Percentiles rank a stretch among this genome's conserved stretches.
Evolutionary conservation across 2,888 invertebrate species (phyloP).

Genomic region (Lordiphosa andalusiaca): DNA sequence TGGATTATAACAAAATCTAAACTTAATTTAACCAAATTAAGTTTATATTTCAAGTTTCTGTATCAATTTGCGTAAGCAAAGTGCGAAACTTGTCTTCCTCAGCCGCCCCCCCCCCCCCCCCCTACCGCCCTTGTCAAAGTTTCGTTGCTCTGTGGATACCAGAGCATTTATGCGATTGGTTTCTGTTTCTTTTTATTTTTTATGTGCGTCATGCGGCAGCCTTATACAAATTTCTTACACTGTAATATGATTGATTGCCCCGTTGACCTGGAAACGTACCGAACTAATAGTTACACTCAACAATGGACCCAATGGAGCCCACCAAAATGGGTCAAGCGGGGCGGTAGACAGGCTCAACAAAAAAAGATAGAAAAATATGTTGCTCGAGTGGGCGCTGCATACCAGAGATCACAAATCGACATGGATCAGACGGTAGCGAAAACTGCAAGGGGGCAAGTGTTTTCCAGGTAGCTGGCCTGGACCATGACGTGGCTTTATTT

Average conservation of each 20-base stretch:
- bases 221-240: conserved; percentile 70
- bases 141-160: conserved; percentile 31
- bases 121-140: not conserved
- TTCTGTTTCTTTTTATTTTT: no score
- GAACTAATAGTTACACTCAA: conserved; percentile 75
- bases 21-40: not conserved
- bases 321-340: conserved; percentile 69
- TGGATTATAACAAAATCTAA: no score
- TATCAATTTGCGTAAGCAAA: conserved; percentile 11
- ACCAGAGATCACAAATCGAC: conserved; percentile 39
- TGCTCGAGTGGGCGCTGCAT: conserved; percentile 65
- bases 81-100: conserved; percentile 8
- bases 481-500: conserved; percentile 68
- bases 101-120: not conserved
- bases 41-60: conserved; percentile 1
- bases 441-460: conserved; percentile 46
- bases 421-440: conserved; percentile 18
- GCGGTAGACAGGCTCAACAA: conserved; percentile 52
- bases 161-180: conserved; percentile 25
- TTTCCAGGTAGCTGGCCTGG: conserved; percentile 46
- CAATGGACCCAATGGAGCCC: conserved; percentile 50
- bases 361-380: conserved; percentile 31
- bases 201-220: conserved; percentile 46
- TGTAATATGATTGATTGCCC: conserved; percentile 76
- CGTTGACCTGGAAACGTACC: conserved; percentile 75